These are phyloP conservation scores for Homalodisca vitripennis DNA, from an alignment of 1,140 invertebrate genomes.

Conservation along the genomic window DNA sequence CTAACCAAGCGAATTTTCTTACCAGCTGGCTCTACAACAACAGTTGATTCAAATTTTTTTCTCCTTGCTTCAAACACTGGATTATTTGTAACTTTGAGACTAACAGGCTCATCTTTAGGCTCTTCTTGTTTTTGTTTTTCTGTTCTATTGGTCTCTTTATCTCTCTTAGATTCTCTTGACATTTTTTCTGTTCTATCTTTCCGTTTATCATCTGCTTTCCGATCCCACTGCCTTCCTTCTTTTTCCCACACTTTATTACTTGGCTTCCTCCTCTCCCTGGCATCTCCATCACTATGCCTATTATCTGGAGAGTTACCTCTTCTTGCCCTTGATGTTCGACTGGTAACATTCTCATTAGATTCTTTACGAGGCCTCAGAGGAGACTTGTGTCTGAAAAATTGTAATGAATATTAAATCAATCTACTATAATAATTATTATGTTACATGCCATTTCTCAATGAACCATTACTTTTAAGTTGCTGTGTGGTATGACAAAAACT, in stretches of 20 bases:
- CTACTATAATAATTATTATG: too few relatives aligned
- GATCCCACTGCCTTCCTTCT: slow-evolving; percentile 17
- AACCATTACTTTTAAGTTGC: too few relatives aligned
- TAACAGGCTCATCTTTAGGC: slow-evolving; percentile 10
- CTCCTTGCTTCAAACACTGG: slow-evolving; percentile 48
- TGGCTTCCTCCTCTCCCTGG: slow-evolving; percentile 7
- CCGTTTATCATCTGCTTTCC: slow-evolving; percentile 1
- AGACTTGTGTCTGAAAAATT: slow-evolving; percentile 14
- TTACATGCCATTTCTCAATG: too few relatives aligned
- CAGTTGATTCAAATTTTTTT: slow-evolving; percentile 49
- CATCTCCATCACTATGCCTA: neutral
- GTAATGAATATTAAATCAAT: neutral
- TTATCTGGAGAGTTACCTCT: slow-evolving; percentile 5
- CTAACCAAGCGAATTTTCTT: slow-evolving; percentile 49
- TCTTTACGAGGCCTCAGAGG: neutral
- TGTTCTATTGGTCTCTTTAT: slow-evolving; percentile 37
- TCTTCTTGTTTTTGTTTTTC: slow-evolving; percentile 1
- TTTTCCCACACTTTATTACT: neutral
- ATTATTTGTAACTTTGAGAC: slow-evolving; percentile 39
- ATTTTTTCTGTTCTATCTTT: slow-evolving; percentile 31
- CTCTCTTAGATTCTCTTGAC: slow-evolving; percentile 33
- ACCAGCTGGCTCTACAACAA: slow-evolving; percentile 47
- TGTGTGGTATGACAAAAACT: too few relatives aligned
- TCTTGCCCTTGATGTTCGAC: neutral
- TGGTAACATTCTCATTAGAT: neutral